These are phyloP conservation scores for Cryptoprocta ferox DNA, from an alignment of 2,797 vertebrate species.

Conservation along the genomic window DNA sequence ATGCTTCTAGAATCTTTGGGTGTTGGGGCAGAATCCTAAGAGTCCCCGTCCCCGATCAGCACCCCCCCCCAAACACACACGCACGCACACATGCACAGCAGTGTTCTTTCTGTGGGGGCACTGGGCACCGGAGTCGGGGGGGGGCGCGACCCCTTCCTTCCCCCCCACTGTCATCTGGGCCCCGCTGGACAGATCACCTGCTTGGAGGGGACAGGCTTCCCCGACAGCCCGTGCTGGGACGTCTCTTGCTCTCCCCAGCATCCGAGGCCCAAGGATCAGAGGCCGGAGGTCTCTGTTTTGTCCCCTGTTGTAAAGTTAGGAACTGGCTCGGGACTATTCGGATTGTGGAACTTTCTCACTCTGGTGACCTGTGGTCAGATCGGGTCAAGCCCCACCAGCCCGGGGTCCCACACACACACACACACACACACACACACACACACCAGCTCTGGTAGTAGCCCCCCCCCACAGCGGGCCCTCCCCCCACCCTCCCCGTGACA, in stretches of 20 bases:
- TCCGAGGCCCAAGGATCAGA: background rate
- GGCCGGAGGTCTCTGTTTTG: background rate
- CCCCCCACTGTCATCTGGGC: background rate
- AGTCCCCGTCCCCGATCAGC: background rate
- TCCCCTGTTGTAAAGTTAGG: background rate
- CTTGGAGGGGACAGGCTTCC: background rate
- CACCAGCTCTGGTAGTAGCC: background rate
- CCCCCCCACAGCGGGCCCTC: background rate
- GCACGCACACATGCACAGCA: background rate
- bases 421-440: background rate
- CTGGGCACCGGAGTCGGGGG: background rate
- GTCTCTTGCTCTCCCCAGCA: background rate
- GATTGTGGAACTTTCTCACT: background rate
- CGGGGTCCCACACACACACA: background rate
- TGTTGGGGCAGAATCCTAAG: constrained; percentile 70
- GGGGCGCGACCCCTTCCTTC: background rate
- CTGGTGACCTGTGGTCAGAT: background rate
- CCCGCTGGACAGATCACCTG: background rate
- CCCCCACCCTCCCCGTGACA: background rate
- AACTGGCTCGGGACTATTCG: background rate
- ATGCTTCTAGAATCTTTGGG: constrained; percentile 75
- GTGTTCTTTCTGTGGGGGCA: background rate
- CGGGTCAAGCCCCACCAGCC: background rate
- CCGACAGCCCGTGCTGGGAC: background rate
- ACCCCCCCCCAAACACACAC: background rate